Percentiles rank a stretch among this genome's conserved stretches.
phyloP scores from a whole-genome alignment of 2,113 vertebrate species.

The Butorides virescens region DNA sequence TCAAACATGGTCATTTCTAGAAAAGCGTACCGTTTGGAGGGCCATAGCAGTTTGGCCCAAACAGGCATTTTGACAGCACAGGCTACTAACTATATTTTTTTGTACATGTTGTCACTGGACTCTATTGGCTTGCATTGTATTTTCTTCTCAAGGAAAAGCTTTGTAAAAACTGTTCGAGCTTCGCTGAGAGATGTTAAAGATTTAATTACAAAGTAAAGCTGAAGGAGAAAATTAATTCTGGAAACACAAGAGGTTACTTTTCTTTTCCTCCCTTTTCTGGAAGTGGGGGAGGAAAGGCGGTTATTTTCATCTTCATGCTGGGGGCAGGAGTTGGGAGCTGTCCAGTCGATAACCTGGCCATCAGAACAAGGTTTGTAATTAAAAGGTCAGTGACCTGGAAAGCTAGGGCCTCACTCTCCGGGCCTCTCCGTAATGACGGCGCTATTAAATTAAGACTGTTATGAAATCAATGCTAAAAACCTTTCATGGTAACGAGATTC shows the following conservation, averaged over 20 bases:
- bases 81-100: background rate
- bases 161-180: conserved; percentile 51
- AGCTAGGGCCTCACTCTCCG: conserved; percentile 78
- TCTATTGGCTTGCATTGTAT: conserved; percentile 9
- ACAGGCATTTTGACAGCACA: background rate
- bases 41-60: background rate
- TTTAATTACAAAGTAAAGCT: conserved; percentile 80
- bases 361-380: conserved; percentile 88
- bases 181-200: conserved; percentile 73
- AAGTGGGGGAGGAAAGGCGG: conserved; percentile 71
- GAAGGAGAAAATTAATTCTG: conserved; percentile 83
- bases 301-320: conserved; percentile 74
- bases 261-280: conserved; percentile 67
- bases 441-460: conserved; percentile 89
- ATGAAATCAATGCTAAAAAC: conserved; percentile 89
- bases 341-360: conserved; percentile 85
- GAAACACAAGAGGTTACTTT: conserved; percentile 78
- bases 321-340: conserved; percentile 77
- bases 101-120: background rate
- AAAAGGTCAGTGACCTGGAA: conserved; percentile 89
- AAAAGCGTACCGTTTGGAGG: background rate
- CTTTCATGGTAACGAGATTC: conserved; percentile 86
- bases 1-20: background rate
- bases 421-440: conserved; percentile 80
- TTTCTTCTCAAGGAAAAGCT: conserved; percentile 36